A percentile compares a stretch with the other conserved stretches of the same genome.
Conservation (phyloP, 1,140 invertebrate genomes). For the Drosophila ogumai region DNA sequence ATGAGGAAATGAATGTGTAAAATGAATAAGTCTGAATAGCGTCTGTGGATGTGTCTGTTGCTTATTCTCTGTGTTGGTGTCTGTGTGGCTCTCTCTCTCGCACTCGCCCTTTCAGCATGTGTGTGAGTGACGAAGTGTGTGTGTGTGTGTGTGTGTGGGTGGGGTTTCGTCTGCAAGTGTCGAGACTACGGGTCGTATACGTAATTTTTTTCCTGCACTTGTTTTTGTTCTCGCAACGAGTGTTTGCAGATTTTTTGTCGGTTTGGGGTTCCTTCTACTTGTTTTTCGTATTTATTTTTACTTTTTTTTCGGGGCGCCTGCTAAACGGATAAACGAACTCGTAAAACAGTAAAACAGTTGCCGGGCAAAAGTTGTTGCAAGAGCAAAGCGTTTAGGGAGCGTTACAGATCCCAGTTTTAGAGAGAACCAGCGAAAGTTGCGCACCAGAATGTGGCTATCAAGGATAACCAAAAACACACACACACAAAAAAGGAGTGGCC, state of each 20-base stretch:
- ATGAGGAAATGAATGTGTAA: conserved; percentile 83
- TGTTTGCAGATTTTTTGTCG: conserved; percentile 38
- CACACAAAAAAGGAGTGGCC: neutral
- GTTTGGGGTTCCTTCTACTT: conserved; percentile 20
- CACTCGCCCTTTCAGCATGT: conserved; percentile 6
- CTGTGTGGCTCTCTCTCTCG: conserved; percentile 10
- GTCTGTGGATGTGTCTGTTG: conserved; percentile 47
- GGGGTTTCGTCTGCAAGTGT: conserved; percentile 69
- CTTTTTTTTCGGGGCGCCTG: conserved; percentile 56
- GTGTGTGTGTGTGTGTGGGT: conserved; percentile 34
- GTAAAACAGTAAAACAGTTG: conserved; percentile 73
- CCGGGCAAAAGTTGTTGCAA: conserved; percentile 53
- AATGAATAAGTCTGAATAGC: conserved; percentile 82
- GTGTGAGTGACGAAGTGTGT: neutral
- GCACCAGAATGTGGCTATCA: conserved; percentile 1
- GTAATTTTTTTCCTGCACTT: conserved; percentile 62
- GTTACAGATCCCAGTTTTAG: conserved; percentile 44
- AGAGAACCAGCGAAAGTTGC: conserved; percentile 2
- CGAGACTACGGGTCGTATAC: conserved; percentile 79
- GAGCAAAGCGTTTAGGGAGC: conserved; percentile 68
- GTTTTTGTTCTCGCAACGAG: conserved; percentile 43
- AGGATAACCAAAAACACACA: neutral
- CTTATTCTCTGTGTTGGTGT: conserved; percentile 19
- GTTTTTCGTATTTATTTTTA: conserved; percentile 28
- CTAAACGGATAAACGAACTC: conserved; percentile 68